Evolutionary conservation across 2,113 vertebrate species (phyloP), one percentile per base, ranked within the genome.

Genomic region (Chinchilla lanigera): DNA sequence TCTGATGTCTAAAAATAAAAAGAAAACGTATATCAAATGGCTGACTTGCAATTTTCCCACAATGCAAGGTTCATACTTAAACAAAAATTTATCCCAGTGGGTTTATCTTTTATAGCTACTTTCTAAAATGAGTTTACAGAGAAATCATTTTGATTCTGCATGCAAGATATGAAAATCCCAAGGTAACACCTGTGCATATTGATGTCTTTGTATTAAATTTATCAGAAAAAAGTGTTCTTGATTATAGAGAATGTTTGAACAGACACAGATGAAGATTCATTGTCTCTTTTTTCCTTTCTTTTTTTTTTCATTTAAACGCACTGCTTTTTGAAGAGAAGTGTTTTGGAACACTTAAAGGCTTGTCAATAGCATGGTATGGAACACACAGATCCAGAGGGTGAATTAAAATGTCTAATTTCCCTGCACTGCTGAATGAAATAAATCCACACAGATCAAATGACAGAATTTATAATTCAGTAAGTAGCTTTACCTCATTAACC

Each of bases 391-490:
- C 24, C 30, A 93, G 47, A 81, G 84, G 10, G 3, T n/a, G 33
- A 93, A 67, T 3, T 0, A 44, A 84, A 81, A 35, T 83, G 24
- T 97, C 92, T 81, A 94, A 94, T 92, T 81, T 90, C 69, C n/a
- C 61, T n/a, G 41, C 10, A 81, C 10, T 81, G 56, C 87, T 33
- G 14, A 56, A 90, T 33, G n/a, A 92, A 30, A 80, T n/a, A 90
- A 71, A 97, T 20, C 6, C 63, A 93, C 69, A 82, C 44, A 77
- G 86, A 97, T 90, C 6, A 91, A 69, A 82, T 86, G 63, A 93
- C 50, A 28, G 41, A 78, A 94, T 86, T 91, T 93, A 94, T 80
- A 97, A 93, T 86, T 86, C 81, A 91, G 41, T 81, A 88, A 88
- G 63, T 58, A 85, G 6, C 20, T 47, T 93, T 35, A 50, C 10